Conservation (phyloP, 2,888 invertebrate species). For the Macrophya alboannulata region DNA sequence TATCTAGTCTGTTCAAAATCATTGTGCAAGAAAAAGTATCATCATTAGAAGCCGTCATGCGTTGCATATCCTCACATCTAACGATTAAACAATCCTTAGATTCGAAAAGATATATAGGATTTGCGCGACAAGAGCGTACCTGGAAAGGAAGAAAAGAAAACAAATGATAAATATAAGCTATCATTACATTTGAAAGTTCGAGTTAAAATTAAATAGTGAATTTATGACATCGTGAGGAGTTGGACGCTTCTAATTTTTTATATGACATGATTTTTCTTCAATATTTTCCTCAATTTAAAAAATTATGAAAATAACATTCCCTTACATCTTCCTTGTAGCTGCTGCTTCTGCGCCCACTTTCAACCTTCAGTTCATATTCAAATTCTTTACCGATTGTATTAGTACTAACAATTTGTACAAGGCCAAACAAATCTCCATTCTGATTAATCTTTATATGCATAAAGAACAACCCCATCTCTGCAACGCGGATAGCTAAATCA, state of each 20-base stretch:
- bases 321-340: conserved; percentile 40
- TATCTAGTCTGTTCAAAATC: conserved; percentile 31
- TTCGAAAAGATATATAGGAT: conserved; percentile 34
- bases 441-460: conserved; percentile 64
- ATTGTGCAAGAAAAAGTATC: conserved; percentile 34
- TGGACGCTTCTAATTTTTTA: background rate
- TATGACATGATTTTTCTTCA: background rate
- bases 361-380: conserved; percentile 64
- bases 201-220: background rate
- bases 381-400: conserved; percentile 63
- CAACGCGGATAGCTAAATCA: conserved; percentile 66
- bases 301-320: background rate
- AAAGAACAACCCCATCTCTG: conserved; percentile 71
- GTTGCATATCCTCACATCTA: conserved; percentile 16
- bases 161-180: background rate
- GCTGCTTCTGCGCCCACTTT: conserved; percentile 45
- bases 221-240: background rate
- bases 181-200: background rate
- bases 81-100: conserved; percentile 15
- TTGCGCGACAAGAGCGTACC: conserved; percentile 33
- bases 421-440: conserved; percentile 63
- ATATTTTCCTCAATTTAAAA: background rate
- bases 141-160: background rate
- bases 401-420: conserved; percentile 66
- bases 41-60: background rate